Base-by-base conservation (phyloP, 1,140 invertebrate species). In the Heliconius himera region DNA sequence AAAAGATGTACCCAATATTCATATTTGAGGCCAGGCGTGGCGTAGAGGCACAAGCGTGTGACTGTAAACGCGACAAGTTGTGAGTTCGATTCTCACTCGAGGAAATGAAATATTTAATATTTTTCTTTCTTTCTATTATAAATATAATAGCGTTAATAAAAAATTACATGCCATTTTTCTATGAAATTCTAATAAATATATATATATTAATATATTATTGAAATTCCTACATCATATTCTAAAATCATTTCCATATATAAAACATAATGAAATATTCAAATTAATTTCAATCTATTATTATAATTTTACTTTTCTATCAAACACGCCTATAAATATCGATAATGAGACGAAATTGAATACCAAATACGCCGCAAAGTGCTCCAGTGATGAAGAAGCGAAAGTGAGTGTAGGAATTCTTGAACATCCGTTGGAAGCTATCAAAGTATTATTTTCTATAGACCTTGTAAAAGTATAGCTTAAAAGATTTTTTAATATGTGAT, bases 401-500 rank as follows among this genome's bases (percentile, higher is more conserved):
- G 54, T 56, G n/a, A 56, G 22, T 56, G 54, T 56, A 56, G n/a
- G 54, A 56, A 56, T 56, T 56, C n/a, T 56, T 56, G 54, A 56
- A 22, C 54, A 22, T 56, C 54, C 54, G 54, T 8, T 56, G 54
- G 54, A 56, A 20, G 54, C 8, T 56, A 22, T 20, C 54, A 2
- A 56, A 56, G n/a, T n/a, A 20, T 56, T 56, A 56, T 56, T 51
- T 51, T 22, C 54, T 56, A 56, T 56, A 56, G 54, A 56, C 8
- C 54, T 56, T 22, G 8, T 56, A 56, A 56, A n/a, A 56, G 54
- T 56, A 56, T 20, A 51, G 6, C 16, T 20, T 51, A 51, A 18
- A 18, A 20, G 2, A 18, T 20, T 51, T 51, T 41, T 20, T 51
- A 5, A 51, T 51, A 22, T 8, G 54, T 56, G 1, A 56, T 56